Conservation (phyloP, 2,113 vertebrate species). For the Cathartes aura region DNA sequence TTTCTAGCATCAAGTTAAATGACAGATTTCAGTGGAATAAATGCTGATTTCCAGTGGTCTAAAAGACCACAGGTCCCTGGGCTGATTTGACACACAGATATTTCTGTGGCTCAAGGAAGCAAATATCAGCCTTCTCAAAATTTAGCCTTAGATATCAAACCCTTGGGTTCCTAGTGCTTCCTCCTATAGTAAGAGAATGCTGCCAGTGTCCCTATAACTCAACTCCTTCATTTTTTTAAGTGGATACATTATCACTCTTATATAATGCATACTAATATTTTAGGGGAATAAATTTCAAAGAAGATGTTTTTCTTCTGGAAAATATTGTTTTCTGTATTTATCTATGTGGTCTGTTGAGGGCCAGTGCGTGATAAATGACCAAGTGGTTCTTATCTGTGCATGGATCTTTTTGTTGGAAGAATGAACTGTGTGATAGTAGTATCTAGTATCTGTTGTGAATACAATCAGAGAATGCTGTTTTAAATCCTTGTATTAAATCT, state of each 20-base stretch:
- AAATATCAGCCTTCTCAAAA: not conserved
- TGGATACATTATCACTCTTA: not conserved
- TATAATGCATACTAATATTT: not conserved
- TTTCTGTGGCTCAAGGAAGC: not conserved
- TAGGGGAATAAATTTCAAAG: slow-evolving; percentile 7
- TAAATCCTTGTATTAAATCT: slow-evolving; percentile 4
- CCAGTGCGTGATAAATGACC: slow-evolving; percentile 25
- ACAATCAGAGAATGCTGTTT: not conserved
- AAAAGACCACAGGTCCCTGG: not conserved
- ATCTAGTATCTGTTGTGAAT: slow-evolving; percentile 11
- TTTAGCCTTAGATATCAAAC: not conserved
- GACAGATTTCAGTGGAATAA: not conserved
- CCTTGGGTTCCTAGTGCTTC: not conserved
- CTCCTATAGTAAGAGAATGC: not conserved
- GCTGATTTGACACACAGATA: not conserved
- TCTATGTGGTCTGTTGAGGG: not conserved
- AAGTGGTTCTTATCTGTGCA: not conserved
- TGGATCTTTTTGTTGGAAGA: not conserved
- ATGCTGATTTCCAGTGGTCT: not conserved
- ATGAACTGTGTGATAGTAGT: not conserved
- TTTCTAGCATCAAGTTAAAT: not conserved
- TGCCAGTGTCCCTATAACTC: not conserved
- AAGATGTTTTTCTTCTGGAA: not conserved
- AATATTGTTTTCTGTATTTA: not conserved
- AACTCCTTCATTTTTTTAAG: not conserved